Conservation (phyloP, 2,888 invertebrate genomes). For the Rhorus exstirpatorius region DNA sequence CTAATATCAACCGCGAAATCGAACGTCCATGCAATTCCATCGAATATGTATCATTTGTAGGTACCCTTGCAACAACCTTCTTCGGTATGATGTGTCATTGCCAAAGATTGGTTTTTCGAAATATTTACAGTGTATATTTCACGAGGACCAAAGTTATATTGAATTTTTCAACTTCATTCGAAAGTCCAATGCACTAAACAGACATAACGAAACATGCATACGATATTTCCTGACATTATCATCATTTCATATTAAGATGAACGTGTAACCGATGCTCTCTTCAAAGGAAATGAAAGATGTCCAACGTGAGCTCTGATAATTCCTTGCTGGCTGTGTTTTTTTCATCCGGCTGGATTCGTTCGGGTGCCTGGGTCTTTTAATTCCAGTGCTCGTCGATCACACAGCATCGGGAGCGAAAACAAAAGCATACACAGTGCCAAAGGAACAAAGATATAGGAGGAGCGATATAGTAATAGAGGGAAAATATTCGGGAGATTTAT, state of each 20-base stretch:
- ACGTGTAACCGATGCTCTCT: neutral
- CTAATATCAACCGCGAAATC: slow-evolving; percentile 2
- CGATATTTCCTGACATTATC: neutral
- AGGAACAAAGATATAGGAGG: slow-evolving; percentile 63
- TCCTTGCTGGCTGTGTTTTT: slow-evolving; percentile 27
- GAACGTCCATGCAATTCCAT: neutral
- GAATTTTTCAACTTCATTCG: neutral
- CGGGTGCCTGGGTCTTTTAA: slow-evolving; percentile 13
- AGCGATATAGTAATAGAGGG: neutral
- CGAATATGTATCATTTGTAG: neutral
- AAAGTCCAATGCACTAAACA: neutral
- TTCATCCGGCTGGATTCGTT: slow-evolving; percentile 29
- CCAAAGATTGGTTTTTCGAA: neutral
- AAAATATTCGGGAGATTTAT: slow-evolving; percentile 52
- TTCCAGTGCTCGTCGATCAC: slow-evolving; percentile 45
- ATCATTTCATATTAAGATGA: too few relatives aligned
- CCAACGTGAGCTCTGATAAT: neutral
- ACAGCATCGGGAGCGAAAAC: slow-evolving; percentile 29
- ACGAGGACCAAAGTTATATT: neutral
- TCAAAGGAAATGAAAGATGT: neutral
- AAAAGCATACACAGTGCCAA: slow-evolving; percentile 22
- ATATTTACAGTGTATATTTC: neutral
- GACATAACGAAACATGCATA: too few relatives aligned
- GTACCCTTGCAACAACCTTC: neutral
- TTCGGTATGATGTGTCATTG: neutral